A percentile compares a stretch with the other conserved stretches of the same genome.
phyloP scores from a whole-genome alignment of 2,888 invertebrate species.

The Sphaerophoria taeniata region DNA sequence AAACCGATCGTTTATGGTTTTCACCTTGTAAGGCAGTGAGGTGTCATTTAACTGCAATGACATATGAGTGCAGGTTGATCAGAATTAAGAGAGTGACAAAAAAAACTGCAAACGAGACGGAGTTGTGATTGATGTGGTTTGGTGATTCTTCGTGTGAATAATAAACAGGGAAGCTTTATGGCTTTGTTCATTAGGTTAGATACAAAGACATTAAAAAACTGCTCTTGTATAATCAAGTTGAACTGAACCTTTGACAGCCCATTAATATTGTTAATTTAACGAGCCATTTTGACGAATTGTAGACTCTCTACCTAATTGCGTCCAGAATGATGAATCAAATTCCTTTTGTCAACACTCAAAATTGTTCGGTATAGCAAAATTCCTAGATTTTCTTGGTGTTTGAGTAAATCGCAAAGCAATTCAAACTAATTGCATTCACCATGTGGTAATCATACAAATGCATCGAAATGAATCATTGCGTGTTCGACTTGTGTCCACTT shows the following conservation, averaged over 20 bases:
- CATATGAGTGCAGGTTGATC: conserved; percentile 42
- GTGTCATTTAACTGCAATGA: conserved; percentile 57
- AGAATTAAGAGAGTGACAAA: conserved; percentile 1
- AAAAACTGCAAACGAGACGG: conserved; percentile 11
- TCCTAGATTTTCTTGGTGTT: background rate
- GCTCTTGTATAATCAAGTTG: too few species aligned
- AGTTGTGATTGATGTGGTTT: conserved; percentile 39
- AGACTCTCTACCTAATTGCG: too few species aligned
- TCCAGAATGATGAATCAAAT: too few species aligned
- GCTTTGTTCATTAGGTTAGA: background rate
- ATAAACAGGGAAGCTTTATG: background rate
- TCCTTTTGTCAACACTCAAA: too few species aligned
- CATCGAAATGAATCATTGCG: conserved; percentile 55
- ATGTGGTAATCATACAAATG: conserved; percentile 33
- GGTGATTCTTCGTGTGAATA: conserved; percentile 7
- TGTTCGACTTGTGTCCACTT: conserved; percentile 40
- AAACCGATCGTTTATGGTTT: conserved; percentile 64
- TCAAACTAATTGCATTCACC: conserved; percentile 20
- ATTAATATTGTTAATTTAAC: too few species aligned
- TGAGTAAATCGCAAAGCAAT: conserved; percentile 41
- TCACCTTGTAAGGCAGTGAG: conserved; percentile 68
- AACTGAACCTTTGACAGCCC: too few species aligned
- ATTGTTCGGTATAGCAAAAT: too few species aligned
- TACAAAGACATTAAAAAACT: background rate
- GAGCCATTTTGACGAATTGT: too few species aligned